Base-by-base conservation (phyloP, 2,113 vertebrate species). In the Mirza zaza region DNA sequence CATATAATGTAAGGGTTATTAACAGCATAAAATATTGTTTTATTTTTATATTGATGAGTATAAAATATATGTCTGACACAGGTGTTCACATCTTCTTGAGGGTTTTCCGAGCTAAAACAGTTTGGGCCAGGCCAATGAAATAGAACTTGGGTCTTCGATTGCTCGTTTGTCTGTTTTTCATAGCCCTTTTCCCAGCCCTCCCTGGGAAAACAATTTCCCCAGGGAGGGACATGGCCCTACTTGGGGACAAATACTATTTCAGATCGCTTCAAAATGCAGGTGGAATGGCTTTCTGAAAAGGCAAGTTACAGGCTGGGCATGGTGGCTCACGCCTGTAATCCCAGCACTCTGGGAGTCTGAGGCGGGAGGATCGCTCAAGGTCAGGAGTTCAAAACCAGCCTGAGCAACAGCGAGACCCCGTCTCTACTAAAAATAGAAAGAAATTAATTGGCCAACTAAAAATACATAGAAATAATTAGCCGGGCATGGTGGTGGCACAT, bases 41-140 rank as follows among this genome's bases (percentile, higher is more conserved):
- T 87, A 68, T 50, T 90, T 92, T 3, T 88, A 61, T 88, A 77
- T 88, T 92, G 57, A 71, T 29, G 65, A 59, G 75, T 45, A 70
- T 87, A 76, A 97, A 95, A 87, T 95, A 45, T 52, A 82, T 27
- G 20, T 76, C 29, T 81, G 45, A 86, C 39, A 89, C 27, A 91
- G 59, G 32, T 70, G 25, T 61, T 82, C 93, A 45, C 20, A 77
- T 70, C 70, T n/a, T 90, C 21, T 59, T 61, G 29, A 85, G 92
- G 48, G 21, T 95, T 94, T 87, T 88, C 59, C 27, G 61, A 21
- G 52, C 39, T 89, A 42, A 90, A 84, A 83, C n/a, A 29, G 29
- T 63, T 71, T 76, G 67, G 81, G 55, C 39, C 6, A 50, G 59
- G 39, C 52, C 39, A 70, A 90, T 25, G 63, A 59, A 81, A 15